A percentile compares a stretch with the other conserved stretches of the same genome.
Evolutionary conservation across 2,113 vertebrate species (phyloP).

Genomic region (Protobothrops mucrosquamatus): DNA sequence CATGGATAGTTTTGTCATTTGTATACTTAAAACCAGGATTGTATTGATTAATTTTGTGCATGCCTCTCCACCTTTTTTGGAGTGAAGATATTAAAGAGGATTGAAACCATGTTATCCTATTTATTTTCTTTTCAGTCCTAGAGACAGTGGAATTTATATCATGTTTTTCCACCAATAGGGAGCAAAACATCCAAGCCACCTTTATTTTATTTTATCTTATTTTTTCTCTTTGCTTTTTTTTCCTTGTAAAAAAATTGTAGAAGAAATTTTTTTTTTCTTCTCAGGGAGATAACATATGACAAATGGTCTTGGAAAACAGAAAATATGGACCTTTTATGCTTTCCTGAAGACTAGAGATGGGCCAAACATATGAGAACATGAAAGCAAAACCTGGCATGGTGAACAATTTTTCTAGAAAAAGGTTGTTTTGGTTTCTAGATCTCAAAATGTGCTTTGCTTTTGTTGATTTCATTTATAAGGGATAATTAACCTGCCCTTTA

Average conservation of each 20-base stretch:
- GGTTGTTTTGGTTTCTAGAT: not conserved
- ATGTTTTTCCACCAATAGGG: not conserved
- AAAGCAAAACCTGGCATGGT: not conserved
- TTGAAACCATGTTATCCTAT: not conserved
- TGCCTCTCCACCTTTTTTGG: not conserved
- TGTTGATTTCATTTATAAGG: not conserved
- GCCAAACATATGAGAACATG: not conserved
- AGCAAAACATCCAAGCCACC: not conserved
- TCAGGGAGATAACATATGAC: not conserved
- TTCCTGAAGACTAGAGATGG: not conserved
- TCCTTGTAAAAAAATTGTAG: not conserved
- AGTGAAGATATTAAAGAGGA: not conserved
- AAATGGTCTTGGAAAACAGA: not conserved
- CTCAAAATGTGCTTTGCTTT: not conserved
- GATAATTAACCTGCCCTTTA: not conserved
- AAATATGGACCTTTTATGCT: not conserved
- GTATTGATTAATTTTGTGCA: not conserved
- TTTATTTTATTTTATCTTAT: not conserved
- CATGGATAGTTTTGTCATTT: not conserved
- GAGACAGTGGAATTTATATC: not conserved
- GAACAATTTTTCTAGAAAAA: not conserved
- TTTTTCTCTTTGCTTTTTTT: not conserved
- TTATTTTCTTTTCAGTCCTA: not conserved
- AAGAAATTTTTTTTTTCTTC: not conserved
- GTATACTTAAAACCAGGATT: not conserved